Evolutionary conservation across 2,797 vertebrate species (phyloP), one percentile per base, ranked within the genome.

Genomic region (Sorex maritimensis): DNA sequence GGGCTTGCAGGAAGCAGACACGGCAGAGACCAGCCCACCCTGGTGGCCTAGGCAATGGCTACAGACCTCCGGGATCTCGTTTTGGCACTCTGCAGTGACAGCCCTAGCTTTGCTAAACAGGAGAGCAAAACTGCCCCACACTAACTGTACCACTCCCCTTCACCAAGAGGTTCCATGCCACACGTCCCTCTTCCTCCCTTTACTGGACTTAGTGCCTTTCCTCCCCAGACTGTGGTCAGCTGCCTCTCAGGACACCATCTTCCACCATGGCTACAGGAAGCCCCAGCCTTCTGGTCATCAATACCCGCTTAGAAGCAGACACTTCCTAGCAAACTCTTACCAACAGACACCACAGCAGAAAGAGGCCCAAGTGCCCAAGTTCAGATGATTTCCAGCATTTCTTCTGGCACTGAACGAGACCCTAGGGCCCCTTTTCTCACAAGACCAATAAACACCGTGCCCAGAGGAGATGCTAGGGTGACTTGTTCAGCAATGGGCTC

Each of bases 41-140:
- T 58, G 55, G 19, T 96, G 72, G 83, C 3, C 58, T 83, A 94
- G 98, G 96, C 90, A 97, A 97, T 74, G 90, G 93, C 78, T 95
- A 97, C 98, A 98, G 97, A 95, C 97, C 97, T 97, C 95, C 38
- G 13, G 95, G 97, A 98, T 97, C 98, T 97, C 93, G 61, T 97
- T 97, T 97, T 97, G 97, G 96, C 96, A 92, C 95, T 89, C 17
- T 0, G n/a, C 92, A 68, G 94, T 94, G 94, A 97, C 4, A 96
- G 96, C 82, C 88, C 92, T 92, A 83, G 95, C 96, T 97, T 97
- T 97, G 97, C 98, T 90, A 85, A 75, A 21, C 9, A 0, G 86
- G 63, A 95, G 90, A 96, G 94, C 91, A 92, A 89, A 97, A 97
- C 58, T 93, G 96, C 96, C 95, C 97, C 97, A 97, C 98, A 96